phyloP scores from a whole-genome alignment of 2,888 invertebrate species.

The Euplexia lucipara region DNA sequence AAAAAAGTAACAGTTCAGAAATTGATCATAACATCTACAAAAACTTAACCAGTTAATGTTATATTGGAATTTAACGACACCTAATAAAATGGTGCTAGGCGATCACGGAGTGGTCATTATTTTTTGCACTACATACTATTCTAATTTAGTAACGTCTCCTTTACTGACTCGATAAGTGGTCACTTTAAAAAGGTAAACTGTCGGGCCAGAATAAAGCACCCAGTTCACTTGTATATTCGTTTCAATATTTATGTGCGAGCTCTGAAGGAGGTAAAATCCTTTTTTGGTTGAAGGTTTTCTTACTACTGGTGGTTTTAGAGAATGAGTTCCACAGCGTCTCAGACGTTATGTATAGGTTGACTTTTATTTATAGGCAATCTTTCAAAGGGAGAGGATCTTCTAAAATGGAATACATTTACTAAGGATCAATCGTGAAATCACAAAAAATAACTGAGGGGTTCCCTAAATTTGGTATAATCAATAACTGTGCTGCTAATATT shows the following conservation, averaged over 20 bases:
- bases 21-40: conserved; percentile 52
- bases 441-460: no score
- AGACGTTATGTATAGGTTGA: conserved; percentile 5
- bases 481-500: no score
- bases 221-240: conserved; percentile 39
- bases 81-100: conserved; percentile 54
- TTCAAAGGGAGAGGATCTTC: no score
- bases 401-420: no score
- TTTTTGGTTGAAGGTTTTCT: conserved; percentile 43
- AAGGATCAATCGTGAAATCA: no score
- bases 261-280: conserved; percentile 42
- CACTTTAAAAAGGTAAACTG: conserved; percentile 56
- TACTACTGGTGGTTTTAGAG: conserved; percentile 33
- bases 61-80: conserved; percentile 61
- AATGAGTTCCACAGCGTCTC: not conserved
- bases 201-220: conserved; percentile 46
- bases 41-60: conserved; percentile 49
- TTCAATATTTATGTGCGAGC: conserved; percentile 44
- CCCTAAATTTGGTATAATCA: no score
- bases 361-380: no score
- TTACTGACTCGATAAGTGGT: conserved; percentile 51
- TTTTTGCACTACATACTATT: conserved; percentile 52
- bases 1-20: conserved; percentile 41
- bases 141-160: conserved; percentile 53
- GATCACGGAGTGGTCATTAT: conserved; percentile 39